Evolutionary conservation across 2,888 invertebrate species (phyloP).

Genomic region (Pristionchus entomophagus): DNA sequence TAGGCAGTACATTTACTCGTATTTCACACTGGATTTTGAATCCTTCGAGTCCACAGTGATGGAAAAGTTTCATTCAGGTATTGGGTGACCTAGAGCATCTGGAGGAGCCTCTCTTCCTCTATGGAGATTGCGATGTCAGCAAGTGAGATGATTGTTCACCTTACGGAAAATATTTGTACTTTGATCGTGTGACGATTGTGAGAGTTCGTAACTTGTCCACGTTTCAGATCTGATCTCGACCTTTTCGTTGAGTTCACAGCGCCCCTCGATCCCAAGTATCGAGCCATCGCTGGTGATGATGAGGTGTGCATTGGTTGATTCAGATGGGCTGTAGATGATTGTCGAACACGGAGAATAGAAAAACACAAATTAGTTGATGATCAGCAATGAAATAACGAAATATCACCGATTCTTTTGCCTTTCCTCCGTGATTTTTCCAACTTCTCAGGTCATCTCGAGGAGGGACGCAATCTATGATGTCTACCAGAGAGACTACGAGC

Average conservation of each 20-base stretch:
- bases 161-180: too few species aligned
- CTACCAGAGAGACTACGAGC: constrained; percentile 15
- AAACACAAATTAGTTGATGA: too few species aligned
- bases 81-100: constrained; percentile 41
- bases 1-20: too few species aligned
- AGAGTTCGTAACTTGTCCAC: too few species aligned
- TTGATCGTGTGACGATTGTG: too few species aligned
- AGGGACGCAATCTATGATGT: constrained; percentile 44
- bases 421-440: too few species aligned
- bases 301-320: constrained; percentile 41
- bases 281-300: constrained; percentile 59
- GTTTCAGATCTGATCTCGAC: background rate
- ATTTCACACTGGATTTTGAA: too few species aligned
- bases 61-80: background rate
- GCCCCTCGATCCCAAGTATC: constrained; percentile 59
- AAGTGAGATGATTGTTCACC: background rate
- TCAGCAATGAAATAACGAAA: too few species aligned
- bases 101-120: background rate
- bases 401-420: too few species aligned
- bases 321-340: too few species aligned
- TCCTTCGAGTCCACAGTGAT: too few species aligned
- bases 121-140: constrained; percentile 39
- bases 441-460: background rate
- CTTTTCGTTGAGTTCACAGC: constrained; percentile 13
- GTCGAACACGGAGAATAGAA: too few species aligned